These are phyloP conservation scores for Lysiphlebus fabarum DNA, from an alignment of 1,140 invertebrate species.

Conservation along the genomic window DNA sequence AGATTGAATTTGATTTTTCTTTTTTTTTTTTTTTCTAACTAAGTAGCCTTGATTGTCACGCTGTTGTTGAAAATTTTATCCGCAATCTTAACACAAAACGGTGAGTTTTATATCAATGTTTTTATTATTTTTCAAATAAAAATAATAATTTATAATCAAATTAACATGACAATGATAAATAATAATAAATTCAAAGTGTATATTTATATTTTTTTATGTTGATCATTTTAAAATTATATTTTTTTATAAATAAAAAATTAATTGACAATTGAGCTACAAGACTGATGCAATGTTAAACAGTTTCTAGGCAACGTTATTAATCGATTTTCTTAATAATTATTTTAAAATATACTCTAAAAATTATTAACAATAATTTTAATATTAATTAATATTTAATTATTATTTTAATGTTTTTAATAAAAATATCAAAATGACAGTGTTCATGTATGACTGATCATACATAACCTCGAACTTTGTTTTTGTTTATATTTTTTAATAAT, in stretches of 20 bases:
- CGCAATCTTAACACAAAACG: conserved; percentile 4
- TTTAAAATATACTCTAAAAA: conserved; percentile 1
- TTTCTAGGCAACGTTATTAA: conserved; percentile 45
- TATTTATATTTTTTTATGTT: too few relatives aligned
- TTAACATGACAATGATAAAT: too few relatives aligned
- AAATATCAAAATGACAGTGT: neutral
- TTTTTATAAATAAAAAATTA: too few relatives aligned
- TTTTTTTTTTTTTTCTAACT: too few relatives aligned
- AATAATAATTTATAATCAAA: too few relatives aligned
- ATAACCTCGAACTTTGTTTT: too few relatives aligned
- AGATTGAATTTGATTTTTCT: too few relatives aligned
- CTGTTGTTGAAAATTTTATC: neutral
- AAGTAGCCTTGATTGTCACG: neutral
- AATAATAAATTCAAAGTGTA: too few relatives aligned
- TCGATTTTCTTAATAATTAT: conserved; percentile 31
- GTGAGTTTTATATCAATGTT: neutral
- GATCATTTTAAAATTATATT: too few relatives aligned
- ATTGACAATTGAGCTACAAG: neutral
- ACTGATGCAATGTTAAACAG: conserved; percentile 29
- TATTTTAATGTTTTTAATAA: neutral
- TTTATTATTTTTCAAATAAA: too few relatives aligned
- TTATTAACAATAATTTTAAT: neutral
- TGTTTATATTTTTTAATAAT: too few relatives aligned
- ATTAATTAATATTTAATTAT: neutral
- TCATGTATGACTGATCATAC: neutral